These are phyloP conservation scores for Nettapus auritus DNA, from an alignment of 2,113 vertebrate genomes.

Conservation along the genomic window DNA sequence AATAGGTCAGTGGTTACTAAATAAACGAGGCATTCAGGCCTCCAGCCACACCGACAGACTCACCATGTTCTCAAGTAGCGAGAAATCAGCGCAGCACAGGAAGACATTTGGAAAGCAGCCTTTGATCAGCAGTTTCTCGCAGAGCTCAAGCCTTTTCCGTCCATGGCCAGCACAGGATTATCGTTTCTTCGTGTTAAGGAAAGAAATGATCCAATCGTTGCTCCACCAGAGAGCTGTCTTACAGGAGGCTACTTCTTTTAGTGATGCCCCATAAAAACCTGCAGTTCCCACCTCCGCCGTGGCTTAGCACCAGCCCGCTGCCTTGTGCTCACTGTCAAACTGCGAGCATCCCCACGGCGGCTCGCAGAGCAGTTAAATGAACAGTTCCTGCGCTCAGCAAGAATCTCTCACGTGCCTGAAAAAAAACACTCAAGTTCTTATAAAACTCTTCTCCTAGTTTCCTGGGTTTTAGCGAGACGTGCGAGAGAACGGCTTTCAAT, in stretches of 20 bases:
- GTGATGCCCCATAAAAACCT: neutral
- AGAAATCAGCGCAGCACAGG: neutral
- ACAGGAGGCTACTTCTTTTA: neutral
- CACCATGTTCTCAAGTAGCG: neutral
- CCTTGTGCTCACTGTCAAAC: neutral
- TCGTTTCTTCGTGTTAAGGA: neutral
- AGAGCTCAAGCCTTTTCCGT: neutral
- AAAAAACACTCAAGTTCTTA: neutral
- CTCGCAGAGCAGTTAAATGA: rapidly evolving
- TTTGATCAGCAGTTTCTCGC: neutral
- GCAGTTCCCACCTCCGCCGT: too few species aligned
- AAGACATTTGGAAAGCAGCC: neutral
- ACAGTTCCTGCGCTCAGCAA: rapidly evolving
- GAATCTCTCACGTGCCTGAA: rapidly evolving
- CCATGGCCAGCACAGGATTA: neutral
- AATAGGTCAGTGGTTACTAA: constrained; percentile 20
- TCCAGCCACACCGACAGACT: neutral
- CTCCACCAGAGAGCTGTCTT: neutral
- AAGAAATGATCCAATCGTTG: neutral
- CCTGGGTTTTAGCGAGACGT: neutral
- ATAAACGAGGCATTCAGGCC: constrained; percentile 35
- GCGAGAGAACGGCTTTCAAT: neutral
- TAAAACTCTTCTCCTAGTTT: neutral
- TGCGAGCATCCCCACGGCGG: neutral
- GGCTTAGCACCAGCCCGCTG: too few species aligned